Evolutionary conservation across 2,113 vertebrate genomes (phyloP), one percentile per base, ranked within the genome.

Genomic region (Monarcha castaneiventris): DNA sequence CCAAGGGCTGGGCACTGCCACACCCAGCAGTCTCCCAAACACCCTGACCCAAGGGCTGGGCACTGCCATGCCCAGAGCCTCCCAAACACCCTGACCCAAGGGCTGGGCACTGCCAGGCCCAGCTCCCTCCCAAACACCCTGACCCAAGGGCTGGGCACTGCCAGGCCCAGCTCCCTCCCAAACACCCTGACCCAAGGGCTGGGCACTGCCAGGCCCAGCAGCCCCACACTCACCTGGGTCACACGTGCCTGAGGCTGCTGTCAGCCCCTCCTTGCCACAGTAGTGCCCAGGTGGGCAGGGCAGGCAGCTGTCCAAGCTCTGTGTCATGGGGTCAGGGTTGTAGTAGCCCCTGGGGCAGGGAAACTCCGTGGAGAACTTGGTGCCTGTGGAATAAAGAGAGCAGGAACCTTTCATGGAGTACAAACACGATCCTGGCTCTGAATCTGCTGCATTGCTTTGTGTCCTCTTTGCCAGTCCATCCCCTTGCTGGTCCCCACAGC

Each of bases 331-430:
- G 64, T 99, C 99, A 6, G 99, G 99, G 97, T 99, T 99, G 93
- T 98, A 99, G 97, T 99, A 99, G 49, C 99, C 99, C 41, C 98
- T 98, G 55, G 99, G 99, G 87, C 99, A 99, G 56, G 99, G 99
- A 67, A 99, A 99, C 97, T 99, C 98, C 0, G 98, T 98, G 58
- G 98, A 98, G 66, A 98, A 98, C 62, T 89, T 98, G 44, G 99
- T 99, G 78, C 98, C 99, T 99, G 91, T 37, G 84, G 77, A 95
- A 54, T n/a, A 89, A n/a, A 90, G 30, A 67, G 56, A 87, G 68
- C 41, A 81, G 75, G 33, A 59, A 30, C 4, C 6, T 49, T 13
- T 20, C 14, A 10, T 2, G 29, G 10, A 4, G 10, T 8, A 2
- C 1, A 21, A 37, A 27, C 11, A 26, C 4, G 0, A 25, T 9